These are phyloP conservation scores for Drosophila ironensis DNA, from an alignment of 1,140 invertebrate genomes.

Conservation along the genomic window DNA sequence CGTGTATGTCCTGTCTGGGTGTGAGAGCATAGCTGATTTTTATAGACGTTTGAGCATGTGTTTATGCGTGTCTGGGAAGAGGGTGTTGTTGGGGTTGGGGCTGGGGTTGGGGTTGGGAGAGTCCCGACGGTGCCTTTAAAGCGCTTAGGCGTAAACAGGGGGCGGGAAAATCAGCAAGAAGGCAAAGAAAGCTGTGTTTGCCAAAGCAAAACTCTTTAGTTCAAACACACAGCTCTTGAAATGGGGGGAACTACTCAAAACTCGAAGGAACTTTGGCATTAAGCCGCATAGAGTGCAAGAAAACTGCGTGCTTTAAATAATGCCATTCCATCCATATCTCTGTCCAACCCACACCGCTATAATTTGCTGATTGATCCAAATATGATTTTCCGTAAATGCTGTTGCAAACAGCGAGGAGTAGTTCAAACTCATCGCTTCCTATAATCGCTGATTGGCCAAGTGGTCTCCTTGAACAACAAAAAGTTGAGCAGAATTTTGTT, in stretches of 20 bases:
- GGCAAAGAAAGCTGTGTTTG: slow-evolving; percentile 37
- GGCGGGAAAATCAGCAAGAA: not conserved
- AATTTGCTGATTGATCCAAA: too few species aligned
- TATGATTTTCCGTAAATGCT: too few species aligned
- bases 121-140: slow-evolving; percentile 73
- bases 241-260: slow-evolving; percentile 54
- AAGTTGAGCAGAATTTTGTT: too few species aligned
- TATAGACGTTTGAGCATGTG: slow-evolving; percentile 77
- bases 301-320: too few species aligned
- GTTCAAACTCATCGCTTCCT: too few species aligned
- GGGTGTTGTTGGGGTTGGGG: slow-evolving; percentile 1
- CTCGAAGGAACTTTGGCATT: slow-evolving; percentile 71
- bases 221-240: slow-evolving; percentile 31
- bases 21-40: slow-evolving; percentile 58
- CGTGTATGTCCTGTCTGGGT: not conserved
- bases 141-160: slow-evolving; percentile 56
- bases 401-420: too few species aligned
- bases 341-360: too few species aligned
- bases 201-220: slow-evolving; percentile 40
- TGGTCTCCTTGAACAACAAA: too few species aligned
- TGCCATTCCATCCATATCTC: too few species aligned
- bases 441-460: too few species aligned
- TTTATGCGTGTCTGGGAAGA: slow-evolving; percentile 52
- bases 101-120: not conserved
- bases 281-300: slow-evolving; percentile 47